These are phyloP conservation scores for Neoascia interrupta DNA, from an alignment of 2,888 invertebrate species.

Conservation along the genomic window DNA sequence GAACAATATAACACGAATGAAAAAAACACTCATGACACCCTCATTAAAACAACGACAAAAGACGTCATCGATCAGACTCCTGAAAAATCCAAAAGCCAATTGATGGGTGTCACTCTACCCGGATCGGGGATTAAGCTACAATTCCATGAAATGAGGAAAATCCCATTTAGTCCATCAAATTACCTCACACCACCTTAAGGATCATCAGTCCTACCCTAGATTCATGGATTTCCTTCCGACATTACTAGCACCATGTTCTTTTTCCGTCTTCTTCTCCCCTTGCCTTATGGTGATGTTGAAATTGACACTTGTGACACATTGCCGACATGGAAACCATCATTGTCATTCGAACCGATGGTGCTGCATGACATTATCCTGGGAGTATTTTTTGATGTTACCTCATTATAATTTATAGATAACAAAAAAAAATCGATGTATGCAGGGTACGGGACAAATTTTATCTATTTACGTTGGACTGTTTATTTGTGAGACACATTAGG, in stretches of 20 bases:
- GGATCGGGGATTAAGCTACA: slow-evolving; percentile 46
- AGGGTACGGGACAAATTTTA: slow-evolving; percentile 42
- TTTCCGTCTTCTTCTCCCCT: background rate
- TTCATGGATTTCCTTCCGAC: slow-evolving; percentile 13
- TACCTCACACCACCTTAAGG: slow-evolving; percentile 8
- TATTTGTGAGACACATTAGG: slow-evolving; percentile 32
- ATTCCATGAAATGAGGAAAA: slow-evolving; percentile 49
- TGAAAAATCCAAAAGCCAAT: slow-evolving; percentile 45
- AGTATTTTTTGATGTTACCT: slow-evolving; percentile 36
- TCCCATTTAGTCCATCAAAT: slow-evolving; percentile 53
- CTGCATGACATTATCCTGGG: slow-evolving; percentile 40
- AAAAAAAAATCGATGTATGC: slow-evolving; percentile 49
- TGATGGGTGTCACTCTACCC: slow-evolving; percentile 55
- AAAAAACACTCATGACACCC: slow-evolving; percentile 15
- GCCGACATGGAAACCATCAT: slow-evolving; percentile 63
- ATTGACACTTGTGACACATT: slow-evolving; percentile 58
- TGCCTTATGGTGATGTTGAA: slow-evolving; percentile 28
- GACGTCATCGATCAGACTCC: slow-evolving; percentile 7
- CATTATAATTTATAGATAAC: slow-evolving; percentile 63
- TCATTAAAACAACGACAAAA: slow-evolving; percentile 35
- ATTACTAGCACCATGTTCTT: too few species aligned
- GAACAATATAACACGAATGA: slow-evolving; percentile 11
- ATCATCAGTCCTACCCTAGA: background rate
- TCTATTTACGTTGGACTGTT: slow-evolving; percentile 33
- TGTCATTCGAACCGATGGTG: slow-evolving; percentile 47